Evolutionary conservation across 2,797 vertebrate genomes (phyloP).

Genomic region (Luscinia luscinia): DNA sequence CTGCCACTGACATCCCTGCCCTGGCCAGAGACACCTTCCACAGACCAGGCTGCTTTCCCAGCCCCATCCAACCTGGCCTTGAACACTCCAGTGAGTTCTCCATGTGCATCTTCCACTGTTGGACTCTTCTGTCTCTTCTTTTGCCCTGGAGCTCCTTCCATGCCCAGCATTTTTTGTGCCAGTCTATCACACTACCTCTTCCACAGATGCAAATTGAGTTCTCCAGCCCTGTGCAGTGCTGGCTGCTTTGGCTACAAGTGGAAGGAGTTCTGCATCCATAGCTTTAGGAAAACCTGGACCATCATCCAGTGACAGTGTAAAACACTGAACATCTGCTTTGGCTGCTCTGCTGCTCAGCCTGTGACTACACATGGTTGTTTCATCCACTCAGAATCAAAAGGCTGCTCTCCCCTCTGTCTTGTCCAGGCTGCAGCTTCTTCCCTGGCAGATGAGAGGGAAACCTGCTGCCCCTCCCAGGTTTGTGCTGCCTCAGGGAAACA

Average conservation of each 20-base stretch:
- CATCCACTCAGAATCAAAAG: neutral
- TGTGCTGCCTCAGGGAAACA: neutral
- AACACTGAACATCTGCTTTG: neutral
- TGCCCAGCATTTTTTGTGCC: neutral
- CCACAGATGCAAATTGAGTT: neutral
- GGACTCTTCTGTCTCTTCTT: neutral
- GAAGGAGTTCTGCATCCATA: neutral
- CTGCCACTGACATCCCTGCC: neutral
- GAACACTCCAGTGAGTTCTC: neutral
- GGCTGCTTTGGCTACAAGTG: neutral
- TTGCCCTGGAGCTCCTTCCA: neutral
- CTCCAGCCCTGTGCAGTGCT: neutral
- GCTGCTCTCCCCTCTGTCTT: neutral
- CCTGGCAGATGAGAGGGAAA: neutral
- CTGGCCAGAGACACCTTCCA: neutral
- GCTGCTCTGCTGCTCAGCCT: neutral
- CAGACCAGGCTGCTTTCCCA: neutral
- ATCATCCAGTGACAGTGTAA: neutral
- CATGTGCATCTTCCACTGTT: neutral
- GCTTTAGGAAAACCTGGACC: neutral
- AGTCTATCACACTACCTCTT: neutral
- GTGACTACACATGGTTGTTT: neutral
- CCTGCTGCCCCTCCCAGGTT: neutral
- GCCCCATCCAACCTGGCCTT: neutral
- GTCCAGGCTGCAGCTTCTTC: neutral